These are phyloP conservation scores for Villa cingulata DNA, from an alignment of 2,888 invertebrate genomes.

Conservation along the genomic window DNA sequence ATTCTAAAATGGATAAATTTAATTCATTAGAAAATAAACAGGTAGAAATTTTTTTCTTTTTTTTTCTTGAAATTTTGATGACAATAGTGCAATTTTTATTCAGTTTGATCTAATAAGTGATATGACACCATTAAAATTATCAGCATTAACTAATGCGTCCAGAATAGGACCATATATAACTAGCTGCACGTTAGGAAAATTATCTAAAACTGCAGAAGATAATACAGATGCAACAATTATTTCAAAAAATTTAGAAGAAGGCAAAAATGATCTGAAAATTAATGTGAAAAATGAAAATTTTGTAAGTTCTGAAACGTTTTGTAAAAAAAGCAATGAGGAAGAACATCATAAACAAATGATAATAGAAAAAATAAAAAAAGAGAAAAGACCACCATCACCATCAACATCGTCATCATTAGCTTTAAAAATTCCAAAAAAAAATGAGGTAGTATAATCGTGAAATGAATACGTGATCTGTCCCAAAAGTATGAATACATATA, in stretches of 20 bases:
- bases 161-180: neutral
- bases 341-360: neutral
- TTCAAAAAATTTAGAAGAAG: neutral
- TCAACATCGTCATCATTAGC: neutral
- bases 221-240: neutral
- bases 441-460: no score
- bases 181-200: neutral
- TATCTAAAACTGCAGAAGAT: neutral
- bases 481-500: no score
- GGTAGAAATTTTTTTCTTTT: no score
- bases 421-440: neutral
- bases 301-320: no score
- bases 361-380: neutral
- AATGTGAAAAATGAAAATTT: neutral
- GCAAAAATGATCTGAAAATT: neutral
- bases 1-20: no score
- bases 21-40: no score
- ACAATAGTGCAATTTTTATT: no score
- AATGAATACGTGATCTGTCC: no score
- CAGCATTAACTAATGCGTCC: slow-evolving; percentile 1
- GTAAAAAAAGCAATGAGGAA: no score
- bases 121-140: neutral
- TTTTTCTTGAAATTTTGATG: no score
- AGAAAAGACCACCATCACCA: neutral
- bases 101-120: no score